Percentiles rank a stretch among this genome's conserved stretches.
Conservation (phyloP, 2,888 invertebrate genomes). For the Netelia fuscicornis region DNA sequence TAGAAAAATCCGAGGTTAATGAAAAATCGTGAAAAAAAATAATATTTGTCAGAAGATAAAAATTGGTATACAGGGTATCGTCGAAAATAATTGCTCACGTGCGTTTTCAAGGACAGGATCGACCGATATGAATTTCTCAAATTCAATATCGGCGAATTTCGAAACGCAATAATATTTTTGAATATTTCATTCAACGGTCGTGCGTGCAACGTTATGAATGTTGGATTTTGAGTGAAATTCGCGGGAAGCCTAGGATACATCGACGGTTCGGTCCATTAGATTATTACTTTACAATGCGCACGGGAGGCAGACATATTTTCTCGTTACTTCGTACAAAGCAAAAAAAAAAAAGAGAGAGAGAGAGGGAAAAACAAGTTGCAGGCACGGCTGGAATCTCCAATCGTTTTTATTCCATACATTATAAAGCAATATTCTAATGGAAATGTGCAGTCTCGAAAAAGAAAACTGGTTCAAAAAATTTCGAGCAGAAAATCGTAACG, state of each 20-base stretch:
- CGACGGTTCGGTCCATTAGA: slow-evolving; percentile 54
- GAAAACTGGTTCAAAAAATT: not conserved
- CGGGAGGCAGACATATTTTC: slow-evolving; percentile 40
- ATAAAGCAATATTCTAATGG: slow-evolving; percentile 69
- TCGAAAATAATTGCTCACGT: not conserved
- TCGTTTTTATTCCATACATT: slow-evolving; percentile 56
- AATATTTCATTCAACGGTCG: slow-evolving; percentile 18
- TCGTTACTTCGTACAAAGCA: slow-evolving; percentile 21
- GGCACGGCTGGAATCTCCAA: slow-evolving; percentile 3
- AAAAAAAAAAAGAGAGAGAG: not conserved
- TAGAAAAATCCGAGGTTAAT: not conserved
- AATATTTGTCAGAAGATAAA: not conserved
- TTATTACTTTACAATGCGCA: slow-evolving; percentile 61
- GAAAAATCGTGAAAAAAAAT: not conserved
- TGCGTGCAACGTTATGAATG: slow-evolving; percentile 1
- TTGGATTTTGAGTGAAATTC: slow-evolving; percentile 38
- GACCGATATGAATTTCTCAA: slow-evolving; percentile 2
- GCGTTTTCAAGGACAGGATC: slow-evolving; percentile 6
- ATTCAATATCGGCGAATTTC: slow-evolving; percentile 15
- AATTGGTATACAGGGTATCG: too few relatives aligned
- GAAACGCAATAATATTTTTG: slow-evolving; percentile 9
- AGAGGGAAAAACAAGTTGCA: not conserved
- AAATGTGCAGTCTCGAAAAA: slow-evolving; percentile 42
- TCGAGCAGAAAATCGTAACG: not conserved
- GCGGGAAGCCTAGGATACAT: slow-evolving; percentile 4